phyloP scores from a whole-genome alignment of 2,797 vertebrate species.

The Alcedo atthis region DNA sequence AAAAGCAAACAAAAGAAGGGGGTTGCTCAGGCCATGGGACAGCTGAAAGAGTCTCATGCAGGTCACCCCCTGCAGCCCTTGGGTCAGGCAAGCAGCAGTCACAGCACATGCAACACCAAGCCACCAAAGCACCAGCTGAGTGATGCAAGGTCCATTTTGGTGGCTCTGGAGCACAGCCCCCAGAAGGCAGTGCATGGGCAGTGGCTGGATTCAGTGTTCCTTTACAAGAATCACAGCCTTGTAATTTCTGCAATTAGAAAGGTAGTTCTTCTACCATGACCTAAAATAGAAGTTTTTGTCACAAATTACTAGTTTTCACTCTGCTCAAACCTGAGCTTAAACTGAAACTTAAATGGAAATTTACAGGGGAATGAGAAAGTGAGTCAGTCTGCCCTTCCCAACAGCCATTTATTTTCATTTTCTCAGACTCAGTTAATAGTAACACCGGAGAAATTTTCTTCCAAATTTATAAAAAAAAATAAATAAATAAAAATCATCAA shows the following conservation, averaged over 20 bases:
- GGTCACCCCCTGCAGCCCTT: not conserved
- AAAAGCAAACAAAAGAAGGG: not conserved
- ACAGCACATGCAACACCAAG: fast-evolving
- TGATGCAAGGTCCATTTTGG: fast-evolving
- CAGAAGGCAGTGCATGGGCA: not conserved
- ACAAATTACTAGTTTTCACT: constrained; percentile 67
- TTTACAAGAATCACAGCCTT: not conserved
- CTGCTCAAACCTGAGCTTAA: constrained; percentile 57
- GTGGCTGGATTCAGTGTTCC: not conserved
- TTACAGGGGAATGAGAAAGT: constrained; percentile 61
- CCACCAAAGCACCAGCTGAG: not conserved
- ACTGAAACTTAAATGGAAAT: constrained; percentile 62
- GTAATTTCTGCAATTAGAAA: constrained; percentile 54
- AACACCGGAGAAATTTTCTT: constrained; percentile 33
- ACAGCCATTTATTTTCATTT: constrained; percentile 33
- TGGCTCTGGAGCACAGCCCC: not conserved
- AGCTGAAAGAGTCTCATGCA: fast-evolving
- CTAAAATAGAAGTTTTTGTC: constrained; percentile 65
- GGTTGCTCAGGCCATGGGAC: not conserved
- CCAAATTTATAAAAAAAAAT: not conserved
- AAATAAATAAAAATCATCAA: not conserved
- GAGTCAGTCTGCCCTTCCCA: constrained; percentile 67
- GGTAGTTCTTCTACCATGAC: constrained; percentile 36
- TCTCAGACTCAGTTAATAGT: constrained; percentile 33
- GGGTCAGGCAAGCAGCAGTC: fast-evolving